Percentiles rank a stretch among this genome's conserved stretches.
phyloP scores from a whole-genome alignment of 1,140 invertebrate genomes.

The Papilio glaucus region DNA sequence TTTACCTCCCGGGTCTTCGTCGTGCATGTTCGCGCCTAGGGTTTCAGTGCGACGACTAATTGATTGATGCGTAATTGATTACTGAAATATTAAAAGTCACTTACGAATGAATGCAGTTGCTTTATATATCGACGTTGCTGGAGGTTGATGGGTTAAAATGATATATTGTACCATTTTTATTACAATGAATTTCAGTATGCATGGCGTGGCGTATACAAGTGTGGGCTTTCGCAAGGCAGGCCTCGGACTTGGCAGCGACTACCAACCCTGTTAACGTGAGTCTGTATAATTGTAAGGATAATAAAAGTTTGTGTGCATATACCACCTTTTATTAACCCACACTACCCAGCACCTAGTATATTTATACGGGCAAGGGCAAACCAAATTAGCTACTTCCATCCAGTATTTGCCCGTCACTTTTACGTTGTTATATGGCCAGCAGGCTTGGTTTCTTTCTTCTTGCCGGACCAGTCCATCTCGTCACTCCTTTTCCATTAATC shows the following conservation, averaged over 20 bases:
- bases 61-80: constrained; percentile 77
- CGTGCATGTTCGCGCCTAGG: constrained; percentile 71
- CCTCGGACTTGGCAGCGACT: no score
- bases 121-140: constrained; percentile 31
- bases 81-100: constrained; percentile 61
- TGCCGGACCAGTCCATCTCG: neutral
- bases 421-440: neutral
- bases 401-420: neutral
- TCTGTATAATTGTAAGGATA: no score
- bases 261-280: no score
- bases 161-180: neutral
- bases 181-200: neutral
- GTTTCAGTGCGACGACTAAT: constrained; percentile 74
- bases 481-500: neutral
- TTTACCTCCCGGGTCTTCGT: constrained; percentile 75
- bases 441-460: neutral
- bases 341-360: no score
- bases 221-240: no score
- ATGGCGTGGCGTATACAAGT: no score
- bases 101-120: constrained; percentile 35
- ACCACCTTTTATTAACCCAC: no score
- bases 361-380: no score
- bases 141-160: constrained; percentile 29
- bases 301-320: no score
- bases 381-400: neutral